These are phyloP conservation scores for Hucho hucho DNA, from an alignment of 2,113 vertebrate species.

Conservation along the genomic window DNA sequence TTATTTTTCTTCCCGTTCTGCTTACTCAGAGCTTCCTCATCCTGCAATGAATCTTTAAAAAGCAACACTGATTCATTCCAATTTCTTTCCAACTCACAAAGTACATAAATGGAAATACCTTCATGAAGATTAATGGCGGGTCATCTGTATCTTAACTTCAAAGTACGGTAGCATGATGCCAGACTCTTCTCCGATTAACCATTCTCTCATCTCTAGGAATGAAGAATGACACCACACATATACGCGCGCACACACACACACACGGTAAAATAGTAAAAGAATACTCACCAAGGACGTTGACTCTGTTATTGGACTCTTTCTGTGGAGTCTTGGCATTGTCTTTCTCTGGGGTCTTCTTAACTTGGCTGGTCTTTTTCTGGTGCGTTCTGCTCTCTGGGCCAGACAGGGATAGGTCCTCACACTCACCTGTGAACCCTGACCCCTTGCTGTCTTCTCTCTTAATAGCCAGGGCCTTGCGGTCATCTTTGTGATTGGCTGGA, in stretches of 20 bases:
- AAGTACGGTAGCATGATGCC: background rate
- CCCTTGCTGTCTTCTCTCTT: slow-evolving; percentile 27
- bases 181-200: background rate
- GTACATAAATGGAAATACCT: slow-evolving; percentile 35
- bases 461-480: slow-evolving; percentile 32
- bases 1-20: slow-evolving; percentile 49
- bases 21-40: slow-evolving; percentile 60
- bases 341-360: slow-evolving; percentile 18
- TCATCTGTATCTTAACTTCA: slow-evolving; percentile 18
- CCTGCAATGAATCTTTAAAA: slow-evolving; percentile 68
- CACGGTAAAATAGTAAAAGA: background rate
- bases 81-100: slow-evolving; percentile 16
- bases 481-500: slow-evolving; percentile 35
- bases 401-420: slow-evolving; percentile 11
- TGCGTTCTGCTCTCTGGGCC: slow-evolving; percentile 3
- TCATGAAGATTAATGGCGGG: slow-evolving; percentile 23
- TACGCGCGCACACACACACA: no score
- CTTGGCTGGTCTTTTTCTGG: slow-evolving; percentile 9
- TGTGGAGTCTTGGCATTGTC: background rate
- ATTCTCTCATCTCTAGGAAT: background rate
- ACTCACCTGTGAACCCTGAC: slow-evolving; percentile 27
- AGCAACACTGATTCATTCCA: slow-evolving; percentile 29
- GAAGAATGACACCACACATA: background rate
- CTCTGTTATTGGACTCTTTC: slow-evolving; percentile 21
- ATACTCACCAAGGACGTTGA: slow-evolving; percentile 48